Conservation (phyloP, 2,797 vertebrate species). For the Pachyuromys duprasi region DNA sequence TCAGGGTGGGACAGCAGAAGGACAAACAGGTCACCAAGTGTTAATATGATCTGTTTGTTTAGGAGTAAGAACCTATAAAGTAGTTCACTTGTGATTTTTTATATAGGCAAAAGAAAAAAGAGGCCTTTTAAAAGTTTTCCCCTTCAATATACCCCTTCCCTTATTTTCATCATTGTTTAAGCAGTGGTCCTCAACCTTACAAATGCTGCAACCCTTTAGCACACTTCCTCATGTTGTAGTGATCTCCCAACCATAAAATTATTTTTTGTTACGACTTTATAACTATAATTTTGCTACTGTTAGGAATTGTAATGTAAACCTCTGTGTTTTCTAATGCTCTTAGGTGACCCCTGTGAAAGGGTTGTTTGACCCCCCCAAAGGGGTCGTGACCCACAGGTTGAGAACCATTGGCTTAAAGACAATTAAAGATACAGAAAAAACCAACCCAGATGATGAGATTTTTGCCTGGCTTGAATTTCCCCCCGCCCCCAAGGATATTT, state of each 20-base stretch:
- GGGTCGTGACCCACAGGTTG: not conserved
- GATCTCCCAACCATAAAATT: not conserved
- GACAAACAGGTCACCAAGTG: not conserved
- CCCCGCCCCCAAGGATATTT: not conserved
- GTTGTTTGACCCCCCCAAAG: not conserved
- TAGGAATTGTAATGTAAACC: not conserved
- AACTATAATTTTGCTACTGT: not conserved
- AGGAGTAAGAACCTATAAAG: not conserved
- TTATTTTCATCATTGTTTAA: not conserved
- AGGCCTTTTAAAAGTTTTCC: not conserved
- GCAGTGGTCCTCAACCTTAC: not conserved
- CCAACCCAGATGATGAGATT: not conserved
- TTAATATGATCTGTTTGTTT: not conserved
- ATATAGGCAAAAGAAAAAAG: constrained; percentile 8
- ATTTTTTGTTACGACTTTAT: not conserved
- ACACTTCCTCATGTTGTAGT: not conserved
- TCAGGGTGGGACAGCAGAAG: not conserved
- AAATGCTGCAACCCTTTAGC: not conserved
- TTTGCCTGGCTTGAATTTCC: not conserved
- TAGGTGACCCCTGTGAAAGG: not conserved
- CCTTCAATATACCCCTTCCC: not conserved
- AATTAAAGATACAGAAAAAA: constrained; percentile 30
- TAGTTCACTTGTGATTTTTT: not conserved
- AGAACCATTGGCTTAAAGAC: not conserved
- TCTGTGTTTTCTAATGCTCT: not conserved